phyloP scores from a whole-genome alignment of 2,797 vertebrate genomes.

The Paguma larvata region DNA sequence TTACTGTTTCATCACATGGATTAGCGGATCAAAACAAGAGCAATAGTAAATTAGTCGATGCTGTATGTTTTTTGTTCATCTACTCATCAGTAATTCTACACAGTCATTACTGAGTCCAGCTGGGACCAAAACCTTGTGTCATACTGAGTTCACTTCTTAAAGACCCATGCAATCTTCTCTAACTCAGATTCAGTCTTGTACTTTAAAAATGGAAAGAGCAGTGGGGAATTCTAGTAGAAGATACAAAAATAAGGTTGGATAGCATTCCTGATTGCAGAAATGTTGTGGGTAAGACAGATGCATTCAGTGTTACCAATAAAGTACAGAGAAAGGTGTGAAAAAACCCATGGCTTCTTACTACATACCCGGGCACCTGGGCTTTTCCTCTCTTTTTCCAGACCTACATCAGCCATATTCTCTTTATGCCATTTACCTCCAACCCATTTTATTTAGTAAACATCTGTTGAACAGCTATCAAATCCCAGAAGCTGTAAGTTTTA shows the following conservation, averaged over 20 bases:
- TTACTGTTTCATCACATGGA: background rate
- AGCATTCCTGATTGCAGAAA: too few species aligned
- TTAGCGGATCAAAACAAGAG: background rate
- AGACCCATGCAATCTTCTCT: background rate
- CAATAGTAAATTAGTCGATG: background rate
- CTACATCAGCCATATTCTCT: background rate
- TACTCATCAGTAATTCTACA: background rate
- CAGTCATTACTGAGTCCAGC: background rate
- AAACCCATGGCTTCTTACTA: background rate
- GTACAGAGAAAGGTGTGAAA: accelerated
- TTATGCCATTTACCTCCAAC: background rate
- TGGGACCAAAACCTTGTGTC: background rate
- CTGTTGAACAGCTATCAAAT: background rate
- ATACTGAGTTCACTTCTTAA: background rate
- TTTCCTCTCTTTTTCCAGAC: background rate
- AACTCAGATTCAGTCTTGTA: background rate
- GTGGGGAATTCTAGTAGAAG: background rate
- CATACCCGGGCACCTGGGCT: accelerated
- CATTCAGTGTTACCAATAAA: background rate
- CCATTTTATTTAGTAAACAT: background rate
- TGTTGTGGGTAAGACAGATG: background rate
- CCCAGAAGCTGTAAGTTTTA: background rate
- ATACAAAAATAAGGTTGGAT: background rate
- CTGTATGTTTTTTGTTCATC: background rate
- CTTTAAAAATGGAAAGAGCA: background rate